Conservation (phyloP, 2,888 invertebrate species). For the Chymomyza amoena region DNA sequence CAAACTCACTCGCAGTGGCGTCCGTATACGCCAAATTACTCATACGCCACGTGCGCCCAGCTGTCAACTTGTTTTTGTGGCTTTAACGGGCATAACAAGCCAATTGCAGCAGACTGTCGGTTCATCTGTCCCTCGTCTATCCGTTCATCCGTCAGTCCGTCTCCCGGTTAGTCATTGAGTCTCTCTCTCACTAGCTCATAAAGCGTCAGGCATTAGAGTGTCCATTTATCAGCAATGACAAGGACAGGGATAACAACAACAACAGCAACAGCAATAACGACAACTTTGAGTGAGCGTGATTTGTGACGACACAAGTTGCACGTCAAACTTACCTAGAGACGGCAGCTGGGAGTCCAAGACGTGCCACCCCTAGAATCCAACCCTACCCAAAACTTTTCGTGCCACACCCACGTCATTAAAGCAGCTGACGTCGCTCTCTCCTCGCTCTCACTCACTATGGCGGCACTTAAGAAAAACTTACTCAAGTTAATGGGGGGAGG, state of each 20-base stretch:
- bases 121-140: neutral
- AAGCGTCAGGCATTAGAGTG: neutral
- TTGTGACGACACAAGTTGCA: slow-evolving; percentile 38
- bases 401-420: neutral
- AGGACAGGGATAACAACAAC: slow-evolving; percentile 17
- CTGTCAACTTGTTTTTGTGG: neutral
- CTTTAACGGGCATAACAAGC: neutral
- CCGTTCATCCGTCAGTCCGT: neutral
- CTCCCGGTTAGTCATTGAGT: neutral
- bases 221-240: neutral
- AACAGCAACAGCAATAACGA: neutral
- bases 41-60: neutral
- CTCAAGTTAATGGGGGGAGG: no score
- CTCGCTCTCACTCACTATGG: neutral
- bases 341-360: neutral
- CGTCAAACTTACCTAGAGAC: neutral
- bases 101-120: neutral
- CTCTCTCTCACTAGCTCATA: neutral
- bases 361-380: neutral
- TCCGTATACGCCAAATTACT: neutral
- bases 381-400: neutral
- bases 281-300: slow-evolving; percentile 50
- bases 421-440: neutral
- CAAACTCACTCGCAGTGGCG: no score
- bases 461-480: neutral